Conservation (phyloP, 2,113 vertebrate genomes). For the Pongo pygmaeus region DNA sequence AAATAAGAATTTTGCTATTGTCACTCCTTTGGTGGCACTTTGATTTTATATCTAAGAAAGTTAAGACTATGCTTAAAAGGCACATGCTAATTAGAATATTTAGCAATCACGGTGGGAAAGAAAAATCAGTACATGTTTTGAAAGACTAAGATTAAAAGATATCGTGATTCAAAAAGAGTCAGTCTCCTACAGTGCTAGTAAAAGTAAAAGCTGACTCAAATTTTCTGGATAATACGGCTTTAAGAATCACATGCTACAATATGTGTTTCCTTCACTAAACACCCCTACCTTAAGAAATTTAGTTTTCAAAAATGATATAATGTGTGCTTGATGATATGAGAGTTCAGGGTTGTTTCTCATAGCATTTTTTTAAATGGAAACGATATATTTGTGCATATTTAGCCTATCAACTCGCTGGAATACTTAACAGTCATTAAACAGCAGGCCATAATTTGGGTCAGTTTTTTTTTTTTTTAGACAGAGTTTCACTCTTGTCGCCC, state of each 20-base stretch:
- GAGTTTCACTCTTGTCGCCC: too few species aligned
- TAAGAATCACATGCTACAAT: not conserved
- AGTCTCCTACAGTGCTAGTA: not conserved
- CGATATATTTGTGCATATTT: not conserved
- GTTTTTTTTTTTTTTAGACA: too few species aligned
- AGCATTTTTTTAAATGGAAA: not conserved
- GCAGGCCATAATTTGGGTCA: conserved; percentile 45
- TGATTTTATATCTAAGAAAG: not conserved
- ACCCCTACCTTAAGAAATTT: not conserved
- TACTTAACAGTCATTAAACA: not conserved
- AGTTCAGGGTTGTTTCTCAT: not conserved
- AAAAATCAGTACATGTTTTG: not conserved
- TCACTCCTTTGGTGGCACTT: not conserved
- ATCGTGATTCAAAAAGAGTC: not conserved
- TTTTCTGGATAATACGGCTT: not conserved
- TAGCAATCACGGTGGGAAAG: not conserved
- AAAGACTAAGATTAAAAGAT: not conserved
- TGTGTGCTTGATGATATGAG: not conserved
- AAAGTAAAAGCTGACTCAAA: not conserved
- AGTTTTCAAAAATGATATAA: conserved; percentile 62
- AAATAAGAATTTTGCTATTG: not conserved
- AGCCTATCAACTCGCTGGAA: not conserved
- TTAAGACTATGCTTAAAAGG: not conserved
- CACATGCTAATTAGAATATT: not conserved
- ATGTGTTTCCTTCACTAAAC: not conserved